phyloP scores from a whole-genome alignment of 1,140 invertebrate species.

The Drosophila trapezifrons region DNA sequence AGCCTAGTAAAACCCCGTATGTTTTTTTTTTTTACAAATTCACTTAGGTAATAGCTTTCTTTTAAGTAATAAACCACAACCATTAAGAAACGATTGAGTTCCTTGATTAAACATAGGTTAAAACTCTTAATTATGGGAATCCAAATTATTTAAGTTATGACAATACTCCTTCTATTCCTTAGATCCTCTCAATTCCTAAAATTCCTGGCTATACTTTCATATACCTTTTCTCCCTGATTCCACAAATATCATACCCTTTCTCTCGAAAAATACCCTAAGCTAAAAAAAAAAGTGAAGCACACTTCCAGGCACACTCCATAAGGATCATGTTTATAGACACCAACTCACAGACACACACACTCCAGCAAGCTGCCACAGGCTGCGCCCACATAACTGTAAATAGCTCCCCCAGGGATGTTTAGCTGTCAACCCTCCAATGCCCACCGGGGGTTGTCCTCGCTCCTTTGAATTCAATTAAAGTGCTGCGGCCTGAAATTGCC shows the following conservation, averaged over 20 bases:
- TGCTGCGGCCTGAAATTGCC: constrained; percentile 80
- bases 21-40: neutral
- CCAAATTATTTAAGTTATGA: neutral
- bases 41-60: neutral
- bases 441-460: constrained; percentile 56
- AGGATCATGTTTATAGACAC: constrained; percentile 78
- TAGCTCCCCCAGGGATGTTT: constrained; percentile 84
- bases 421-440: constrained; percentile 65
- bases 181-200: neutral
- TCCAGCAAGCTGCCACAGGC: constrained; percentile 9
- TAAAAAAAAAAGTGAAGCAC: constrained; percentile 54
- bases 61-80: neutral
- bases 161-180: neutral
- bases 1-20: no score
- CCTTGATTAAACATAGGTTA: neutral
- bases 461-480: constrained; percentile 81
- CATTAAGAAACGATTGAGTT: neutral
- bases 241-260: constrained; percentile 4
- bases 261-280: neutral
- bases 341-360: constrained; percentile 31
- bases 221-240: no score
- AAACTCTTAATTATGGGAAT: no score
- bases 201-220: no score
- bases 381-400: constrained; percentile 66
- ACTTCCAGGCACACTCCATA: constrained; percentile 72